Evolutionary conservation across 2,797 vertebrate genomes (phyloP), one percentile per base, ranked within the genome.

Genomic region (Aselliscus stoliczkanus): DNA sequence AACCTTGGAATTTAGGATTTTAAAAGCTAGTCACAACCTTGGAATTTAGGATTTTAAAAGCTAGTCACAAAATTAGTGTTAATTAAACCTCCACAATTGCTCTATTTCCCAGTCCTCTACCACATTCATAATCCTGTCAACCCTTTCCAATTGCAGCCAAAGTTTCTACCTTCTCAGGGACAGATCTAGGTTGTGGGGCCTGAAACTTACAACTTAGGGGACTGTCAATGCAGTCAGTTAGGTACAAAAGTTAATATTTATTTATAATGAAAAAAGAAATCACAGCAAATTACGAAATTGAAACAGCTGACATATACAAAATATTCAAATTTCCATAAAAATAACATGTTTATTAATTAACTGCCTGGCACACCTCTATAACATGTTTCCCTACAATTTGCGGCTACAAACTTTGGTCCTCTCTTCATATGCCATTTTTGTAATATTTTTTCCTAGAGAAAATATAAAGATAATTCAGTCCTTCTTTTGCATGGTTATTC

Each of bases 31-130:
- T 83, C 67, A 76, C 58, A 75, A 54, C 87, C 50, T 95, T 75
- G 20, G 13, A 65, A 65, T 87, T 93, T 84, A 47, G 72, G 42
- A 96, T 90, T 90, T 86, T 92, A 88, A 88, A 90, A 92, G 39
- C 42, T 75, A 12, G 64, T 69, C 90, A 88, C 67, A 72, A 82
- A 75, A 91, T 62, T 81, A n/a, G 18, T 60, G 70, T 60, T 70
- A 56, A 80, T 62, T 65, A 31, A 84, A 13, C 23, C 10, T 92
- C 70, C 39, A 18, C 27, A 88, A 29, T 75, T 90, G 50, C 65
- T 92, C 11, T 73, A 10, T 88, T 95, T 91, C 37, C 34, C 56
- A 67, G 29, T 80, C 94, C 29, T 69, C 15, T 84, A 58, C 15
- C 39, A 75, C 17, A 69, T 80, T 27, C 58, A 58, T 56, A 75